Evolutionary conservation across 2,888 invertebrate species (phyloP), one percentile per base, ranked within the genome.

Genomic region (Lasioglossum lativentre): DNA sequence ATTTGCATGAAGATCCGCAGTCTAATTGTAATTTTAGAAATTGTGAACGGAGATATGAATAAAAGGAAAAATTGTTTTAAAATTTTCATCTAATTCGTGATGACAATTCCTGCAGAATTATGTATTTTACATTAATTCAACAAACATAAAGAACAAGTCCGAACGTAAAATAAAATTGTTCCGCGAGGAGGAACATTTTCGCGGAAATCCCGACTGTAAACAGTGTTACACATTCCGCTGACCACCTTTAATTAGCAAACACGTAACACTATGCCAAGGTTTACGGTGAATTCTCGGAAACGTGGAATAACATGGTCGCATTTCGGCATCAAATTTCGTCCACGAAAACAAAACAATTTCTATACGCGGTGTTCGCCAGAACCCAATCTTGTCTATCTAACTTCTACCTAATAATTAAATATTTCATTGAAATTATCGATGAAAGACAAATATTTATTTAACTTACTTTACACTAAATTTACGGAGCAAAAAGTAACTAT

Each of bases 301-400:
- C 19, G 34, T 38, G 23, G 34, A 23, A 19, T 23, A 47, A 73
- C 72, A 16, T 10, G 73, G 19, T 47, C 73, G 5, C 5, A 47
- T 73, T 73, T 73, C 73, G 30, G 34, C 73, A 73, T 47, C 56
- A 10, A 10, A 56, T 56, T n/a, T 30, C 47, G 78, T 78, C 47
- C 71, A n/a, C 63, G n/a, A 63, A 63, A 23, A 30, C 63, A 63
- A 30, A n/a, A 12, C n/a, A 30, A 16, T n/a, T 63, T 27, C 14
- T 30, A 10, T 6, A 16, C 63, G 16, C 6, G 16, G 14, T 30
- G 27, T 5, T 30, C 30, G 2, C 5, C 10, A 63, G 30, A 14
- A 16, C 16, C 30, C 2, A 12, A 56, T n/a, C 12, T 52, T 23
- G 4, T 56, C 10, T 56, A 56, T 1, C 1, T 10, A 56, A 56